Conservation (phyloP, 1,140 invertebrate species). For the Uloborus diversus region DNA sequence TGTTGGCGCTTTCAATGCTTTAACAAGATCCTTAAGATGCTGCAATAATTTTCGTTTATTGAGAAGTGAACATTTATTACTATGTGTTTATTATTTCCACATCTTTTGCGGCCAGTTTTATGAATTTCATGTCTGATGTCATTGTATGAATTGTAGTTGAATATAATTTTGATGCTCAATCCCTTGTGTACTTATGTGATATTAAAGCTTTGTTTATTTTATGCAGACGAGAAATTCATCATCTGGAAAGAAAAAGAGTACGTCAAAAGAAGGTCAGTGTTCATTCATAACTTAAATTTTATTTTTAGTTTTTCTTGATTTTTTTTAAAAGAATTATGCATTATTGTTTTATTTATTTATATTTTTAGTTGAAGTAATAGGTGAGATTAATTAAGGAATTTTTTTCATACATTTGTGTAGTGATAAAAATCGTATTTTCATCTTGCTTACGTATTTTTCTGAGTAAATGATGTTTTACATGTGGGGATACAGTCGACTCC, state of each 20-base stretch:
- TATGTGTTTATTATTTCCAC: too few species aligned
- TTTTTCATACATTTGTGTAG: too few species aligned
- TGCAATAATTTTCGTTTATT: too few species aligned
- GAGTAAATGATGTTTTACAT: too few species aligned
- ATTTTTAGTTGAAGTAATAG: background rate
- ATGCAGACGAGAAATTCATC: slow-evolving; percentile 41
- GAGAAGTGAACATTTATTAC: too few species aligned
- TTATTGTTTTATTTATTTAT: background rate
- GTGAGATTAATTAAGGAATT: too few species aligned
- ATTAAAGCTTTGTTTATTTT: slow-evolving; percentile 14
- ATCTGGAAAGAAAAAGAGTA: slow-evolving; percentile 53
- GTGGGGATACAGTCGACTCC: too few species aligned
- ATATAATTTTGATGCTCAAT: background rate
- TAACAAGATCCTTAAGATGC: too few species aligned
- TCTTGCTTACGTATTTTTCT: too few species aligned
- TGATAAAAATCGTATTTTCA: too few species aligned
- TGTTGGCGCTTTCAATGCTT: too few species aligned
- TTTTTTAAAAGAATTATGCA: background rate
- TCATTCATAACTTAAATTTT: background rate
- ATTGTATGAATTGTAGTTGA: background rate
- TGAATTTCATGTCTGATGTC: background rate
- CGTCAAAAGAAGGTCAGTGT: slow-evolving; percentile 58
- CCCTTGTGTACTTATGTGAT: background rate
- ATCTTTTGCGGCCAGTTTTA: too few species aligned
- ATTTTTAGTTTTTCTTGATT: background rate